Base-by-base conservation (phyloP, 2,888 invertebrate genomes). In the Girardia tigrina region DNA sequence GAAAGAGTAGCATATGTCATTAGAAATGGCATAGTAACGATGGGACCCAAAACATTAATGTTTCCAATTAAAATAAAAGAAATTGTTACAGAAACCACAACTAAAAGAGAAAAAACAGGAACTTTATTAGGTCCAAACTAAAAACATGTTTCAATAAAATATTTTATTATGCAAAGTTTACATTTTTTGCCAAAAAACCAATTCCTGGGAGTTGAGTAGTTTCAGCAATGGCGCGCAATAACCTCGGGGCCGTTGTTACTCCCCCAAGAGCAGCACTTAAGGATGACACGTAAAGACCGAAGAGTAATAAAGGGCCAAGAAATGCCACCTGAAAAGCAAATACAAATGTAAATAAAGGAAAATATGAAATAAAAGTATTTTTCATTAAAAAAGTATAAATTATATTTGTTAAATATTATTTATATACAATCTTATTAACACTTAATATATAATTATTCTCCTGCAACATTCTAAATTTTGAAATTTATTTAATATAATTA, bases 11-110 rank as follows among this genome's bases (percentile, higher is more conserved):
- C 93, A 82, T 95, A 97, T 4, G 94, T 94, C 82, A 95, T 80
- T 81, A 97, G 88, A 86, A 94, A 97, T 77, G 95, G 94, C 90
- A 95, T 94, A 27, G 95, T 94, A 78, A 95, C 94, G 78, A 97
- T 91, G 77, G 94, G 94, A 75, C 94, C 95, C 77, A 95, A 87
- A 76, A 90, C 90, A 86, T 95, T 95, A 79, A 94, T 92, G 42
- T 92, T 90, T 20, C 94, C 94, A 76, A 93, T 89, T 79, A 94
- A 88, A 80, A 95, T 92, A 85, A 95, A 95, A 29, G 91, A 88
- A 76, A 94, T 88, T 8, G 93, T 92, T 77, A 94, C 90, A 79
- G 89, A 85, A 28, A 93, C 93, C 77, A 94, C 91, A 74, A 94
- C 90, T 78, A 90, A 88, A 88, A 94, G 90, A 8, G 94, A 90